Evolutionary conservation across 2,888 invertebrate species (phyloP).

Genomic region (Hyles lineata): DNA sequence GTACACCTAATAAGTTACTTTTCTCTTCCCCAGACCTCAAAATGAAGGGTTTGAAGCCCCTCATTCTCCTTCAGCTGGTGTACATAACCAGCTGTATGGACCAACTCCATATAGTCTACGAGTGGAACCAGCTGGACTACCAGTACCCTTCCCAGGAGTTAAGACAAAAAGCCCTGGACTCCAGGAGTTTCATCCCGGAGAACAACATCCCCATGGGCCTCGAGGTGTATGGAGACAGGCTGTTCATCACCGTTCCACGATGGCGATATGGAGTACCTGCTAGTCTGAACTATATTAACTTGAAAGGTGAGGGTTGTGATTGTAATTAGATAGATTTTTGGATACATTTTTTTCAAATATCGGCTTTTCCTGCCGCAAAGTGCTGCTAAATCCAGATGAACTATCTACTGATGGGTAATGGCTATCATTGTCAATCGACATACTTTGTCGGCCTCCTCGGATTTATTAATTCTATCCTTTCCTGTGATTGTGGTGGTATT

Average conservation of each 20-base stretch:
- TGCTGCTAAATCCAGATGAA: too few relatives aligned
- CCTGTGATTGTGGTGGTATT: too few relatives aligned
- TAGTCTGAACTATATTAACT: constrained; percentile 89
- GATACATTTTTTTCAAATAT: too few relatives aligned
- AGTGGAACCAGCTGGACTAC: constrained; percentile 91
- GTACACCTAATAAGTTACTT: background rate
- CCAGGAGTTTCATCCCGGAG: constrained; percentile 86
- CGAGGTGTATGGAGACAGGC: constrained; percentile 87
- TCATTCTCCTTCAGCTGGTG: constrained; percentile 68
- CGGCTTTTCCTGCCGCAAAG: too few relatives aligned
- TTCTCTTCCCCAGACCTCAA: constrained; percentile 30
- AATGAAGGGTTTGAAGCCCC: constrained; percentile 68
- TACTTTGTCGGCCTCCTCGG: too few relatives aligned
- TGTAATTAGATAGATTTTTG: background rate
- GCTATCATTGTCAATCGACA: too few relatives aligned
- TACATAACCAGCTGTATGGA: constrained; percentile 83
- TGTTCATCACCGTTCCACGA: constrained; percentile 90
- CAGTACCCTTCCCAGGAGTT: constrained; percentile 85
- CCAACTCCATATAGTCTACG: constrained; percentile 88
- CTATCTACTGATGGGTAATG: too few relatives aligned
- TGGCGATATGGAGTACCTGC: constrained; percentile 91
- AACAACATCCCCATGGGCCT: constrained; percentile 90
- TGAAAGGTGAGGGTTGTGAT: constrained; percentile 83
- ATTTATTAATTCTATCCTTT: too few relatives aligned
- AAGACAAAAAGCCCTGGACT: constrained; percentile 84